Percentiles rank a stretch among this genome's conserved stretches.
These are phyloP conservation scores for Drosophila tani DNA, from an alignment of 1,140 invertebrate species.

Conservation along the genomic window DNA sequence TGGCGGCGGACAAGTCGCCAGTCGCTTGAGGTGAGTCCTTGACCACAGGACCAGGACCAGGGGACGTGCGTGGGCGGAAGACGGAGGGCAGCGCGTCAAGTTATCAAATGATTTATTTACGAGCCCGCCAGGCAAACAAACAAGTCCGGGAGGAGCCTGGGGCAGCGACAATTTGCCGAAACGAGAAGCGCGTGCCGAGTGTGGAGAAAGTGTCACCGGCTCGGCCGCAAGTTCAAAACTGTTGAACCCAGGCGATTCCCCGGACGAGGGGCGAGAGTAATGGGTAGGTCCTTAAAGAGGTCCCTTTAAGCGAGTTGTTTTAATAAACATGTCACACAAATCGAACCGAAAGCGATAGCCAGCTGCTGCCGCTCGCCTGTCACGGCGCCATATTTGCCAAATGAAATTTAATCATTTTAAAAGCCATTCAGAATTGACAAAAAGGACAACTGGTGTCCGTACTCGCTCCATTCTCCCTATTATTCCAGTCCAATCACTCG, in stretches of 20 bases:
- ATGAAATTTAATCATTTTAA: conserved; percentile 81
- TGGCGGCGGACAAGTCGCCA: conserved; percentile 66
- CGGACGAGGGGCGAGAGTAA: conserved; percentile 59
- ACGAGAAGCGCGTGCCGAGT: conserved; percentile 60
- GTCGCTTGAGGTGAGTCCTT: conserved; percentile 74
- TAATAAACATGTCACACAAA: conserved; percentile 44
- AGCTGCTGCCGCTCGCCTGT: conserved; percentile 33
- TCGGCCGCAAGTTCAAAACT: conserved; percentile 69
- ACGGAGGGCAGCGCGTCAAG: conserved; percentile 66
- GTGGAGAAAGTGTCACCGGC: conserved; percentile 12
- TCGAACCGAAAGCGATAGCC: conserved; percentile 44
- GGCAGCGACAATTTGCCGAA: conserved; percentile 67
- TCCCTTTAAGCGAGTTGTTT: conserved; percentile 25
- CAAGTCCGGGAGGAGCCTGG: conserved; percentile 48
- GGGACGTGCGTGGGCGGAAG: conserved; percentile 31
- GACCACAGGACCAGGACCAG: conserved; percentile 47
- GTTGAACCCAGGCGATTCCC: conserved; percentile 61
- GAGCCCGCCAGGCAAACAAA: conserved; percentile 78
- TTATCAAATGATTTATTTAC: conserved; percentile 84
- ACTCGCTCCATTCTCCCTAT: background rate
- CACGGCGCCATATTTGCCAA: conserved; percentile 48
- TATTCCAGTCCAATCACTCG: conserved; percentile 7
- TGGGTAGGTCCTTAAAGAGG: conserved; percentile 21
- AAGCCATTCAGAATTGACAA: conserved; percentile 73
- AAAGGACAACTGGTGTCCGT: conserved; percentile 58